phyloP scores from a whole-genome alignment of 2,797 vertebrate species.

The Coluber constrictor region DNA sequence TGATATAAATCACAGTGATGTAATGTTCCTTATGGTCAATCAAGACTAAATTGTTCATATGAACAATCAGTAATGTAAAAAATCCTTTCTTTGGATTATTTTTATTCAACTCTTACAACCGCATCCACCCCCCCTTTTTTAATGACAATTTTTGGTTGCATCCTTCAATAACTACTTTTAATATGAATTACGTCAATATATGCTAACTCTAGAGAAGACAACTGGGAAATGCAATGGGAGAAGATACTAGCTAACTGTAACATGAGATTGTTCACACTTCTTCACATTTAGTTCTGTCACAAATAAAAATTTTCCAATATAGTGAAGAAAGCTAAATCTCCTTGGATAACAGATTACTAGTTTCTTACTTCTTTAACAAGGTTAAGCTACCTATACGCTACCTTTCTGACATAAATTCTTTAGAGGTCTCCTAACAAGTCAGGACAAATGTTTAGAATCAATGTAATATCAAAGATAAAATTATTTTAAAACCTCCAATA shows the following conservation, averaged over 20 bases:
- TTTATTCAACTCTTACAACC: background rate
- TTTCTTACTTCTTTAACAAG: background rate
- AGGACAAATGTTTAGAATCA: background rate
- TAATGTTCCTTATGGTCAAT: background rate
- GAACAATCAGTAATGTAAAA: background rate
- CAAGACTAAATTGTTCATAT: background rate
- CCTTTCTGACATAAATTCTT: background rate
- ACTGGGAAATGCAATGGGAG: background rate
- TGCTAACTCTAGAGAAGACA: background rate
- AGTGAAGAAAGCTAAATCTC: background rate
- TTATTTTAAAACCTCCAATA: background rate
- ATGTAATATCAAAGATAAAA: background rate
- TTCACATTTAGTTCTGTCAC: background rate
- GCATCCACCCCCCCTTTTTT: background rate
- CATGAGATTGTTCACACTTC: background rate
- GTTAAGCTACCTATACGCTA: background rate
- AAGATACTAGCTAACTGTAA: background rate
- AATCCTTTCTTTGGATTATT: background rate
- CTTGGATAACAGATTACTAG: background rate
- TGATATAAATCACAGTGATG: background rate
- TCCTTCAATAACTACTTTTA: background rate
- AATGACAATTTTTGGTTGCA: background rate
- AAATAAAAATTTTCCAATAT: background rate
- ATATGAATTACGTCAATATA: background rate
- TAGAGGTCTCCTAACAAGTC: background rate